These are phyloP conservation scores for Leucophora obtusa DNA, from an alignment of 2,888 invertebrate genomes.

Conservation along the genomic window DNA sequence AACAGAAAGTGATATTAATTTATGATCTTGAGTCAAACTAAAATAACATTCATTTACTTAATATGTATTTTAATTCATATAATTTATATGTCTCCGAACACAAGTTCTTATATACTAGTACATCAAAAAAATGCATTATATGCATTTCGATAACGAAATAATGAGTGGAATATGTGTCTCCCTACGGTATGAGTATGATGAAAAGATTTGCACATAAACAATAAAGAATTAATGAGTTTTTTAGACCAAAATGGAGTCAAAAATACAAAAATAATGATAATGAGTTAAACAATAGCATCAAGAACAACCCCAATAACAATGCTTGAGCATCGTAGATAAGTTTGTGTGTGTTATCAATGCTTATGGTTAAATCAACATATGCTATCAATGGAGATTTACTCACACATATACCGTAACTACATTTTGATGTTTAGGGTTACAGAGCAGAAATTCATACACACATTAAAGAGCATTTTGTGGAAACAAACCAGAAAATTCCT, in stretches of 20 bases:
- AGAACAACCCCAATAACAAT: neutral
- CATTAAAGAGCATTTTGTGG: neutral
- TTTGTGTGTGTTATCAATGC: neutral
- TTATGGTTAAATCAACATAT: constrained; percentile 31
- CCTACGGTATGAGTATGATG: neutral
- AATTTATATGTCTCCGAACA: too few relatives aligned
- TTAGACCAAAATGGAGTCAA: neutral
- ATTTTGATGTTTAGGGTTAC: neutral
- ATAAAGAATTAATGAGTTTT: constrained; percentile 19
- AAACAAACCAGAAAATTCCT: constrained; percentile 18
- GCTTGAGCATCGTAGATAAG: too few relatives aligned
- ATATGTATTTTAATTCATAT: too few relatives aligned
- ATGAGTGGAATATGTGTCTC: neutral
- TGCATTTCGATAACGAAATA: too few relatives aligned
- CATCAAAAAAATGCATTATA: too few relatives aligned
- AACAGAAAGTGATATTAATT: too few relatives aligned
- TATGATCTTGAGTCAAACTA: too few relatives aligned
- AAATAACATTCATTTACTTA: too few relatives aligned
- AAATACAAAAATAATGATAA: neutral
- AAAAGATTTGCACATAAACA: constrained; percentile 10
- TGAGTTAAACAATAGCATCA: constrained; percentile 10
- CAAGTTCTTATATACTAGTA: too few relatives aligned
- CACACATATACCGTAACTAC: neutral
- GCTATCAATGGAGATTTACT: constrained; percentile 29
- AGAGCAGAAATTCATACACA: neutral